Evolutionary conservation across 2,888 invertebrate genomes (phyloP).

Genomic region (Gnatocerus cornutus): DNA sequence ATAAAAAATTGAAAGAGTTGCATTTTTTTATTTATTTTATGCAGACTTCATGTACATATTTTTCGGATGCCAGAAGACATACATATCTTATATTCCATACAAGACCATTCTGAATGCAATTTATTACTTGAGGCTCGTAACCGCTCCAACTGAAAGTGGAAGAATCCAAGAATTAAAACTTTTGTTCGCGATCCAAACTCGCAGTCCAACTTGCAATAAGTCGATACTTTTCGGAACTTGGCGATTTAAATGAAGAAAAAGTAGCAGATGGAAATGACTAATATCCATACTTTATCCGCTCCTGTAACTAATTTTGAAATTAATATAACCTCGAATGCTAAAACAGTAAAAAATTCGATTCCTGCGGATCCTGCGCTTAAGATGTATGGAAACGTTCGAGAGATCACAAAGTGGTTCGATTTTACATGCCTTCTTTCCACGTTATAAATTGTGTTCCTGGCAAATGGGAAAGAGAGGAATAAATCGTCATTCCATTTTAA

Average conservation of each 20-base stretch:
- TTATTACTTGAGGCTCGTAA: slow-evolving; percentile 34
- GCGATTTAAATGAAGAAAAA: slow-evolving; percentile 33
- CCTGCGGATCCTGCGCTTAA: not conserved
- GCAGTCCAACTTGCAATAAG: slow-evolving; percentile 33
- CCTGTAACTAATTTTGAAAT: not conserved
- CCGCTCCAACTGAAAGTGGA: slow-evolving; percentile 30
- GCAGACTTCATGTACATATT: no score
- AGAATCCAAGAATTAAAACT: slow-evolving; percentile 38
- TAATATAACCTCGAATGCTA: not conserved
- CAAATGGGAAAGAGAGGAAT: slow-evolving; percentile 42
- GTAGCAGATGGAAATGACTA: slow-evolving; percentile 11
- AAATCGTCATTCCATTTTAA: slow-evolving; percentile 44
- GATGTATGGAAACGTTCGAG: slow-evolving; percentile 21
- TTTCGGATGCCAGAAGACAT: no score
- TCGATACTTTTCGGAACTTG: slow-evolving; percentile 31
- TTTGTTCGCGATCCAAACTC: slow-evolving; percentile 27
- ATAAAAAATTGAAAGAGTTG: no score
- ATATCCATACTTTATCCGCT: not conserved
- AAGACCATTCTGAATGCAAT: slow-evolving; percentile 39
- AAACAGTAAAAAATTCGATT: slow-evolving; percentile 1
- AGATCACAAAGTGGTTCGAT: slow-evolving; percentile 32
- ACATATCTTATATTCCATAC: slow-evolving; percentile 36
- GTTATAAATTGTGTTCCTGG: slow-evolving; percentile 33
- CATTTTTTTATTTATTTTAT: no score
- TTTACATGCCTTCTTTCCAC: slow-evolving; percentile 19